Evolutionary conservation across 92 coral and sea anemone species (phyloP).

Genomic region (Siderastrea siderea): DNA sequence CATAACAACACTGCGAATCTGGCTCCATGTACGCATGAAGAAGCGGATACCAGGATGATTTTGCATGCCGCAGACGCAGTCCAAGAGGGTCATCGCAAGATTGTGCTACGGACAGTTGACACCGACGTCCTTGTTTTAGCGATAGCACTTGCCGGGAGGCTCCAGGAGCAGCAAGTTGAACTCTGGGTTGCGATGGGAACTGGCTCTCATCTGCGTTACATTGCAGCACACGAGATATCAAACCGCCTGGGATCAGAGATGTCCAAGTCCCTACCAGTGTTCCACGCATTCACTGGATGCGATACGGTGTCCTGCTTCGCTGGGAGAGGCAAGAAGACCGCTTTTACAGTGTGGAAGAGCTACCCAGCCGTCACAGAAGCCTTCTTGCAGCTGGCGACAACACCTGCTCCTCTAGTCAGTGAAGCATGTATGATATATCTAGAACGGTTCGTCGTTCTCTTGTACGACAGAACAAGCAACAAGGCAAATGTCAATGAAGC

Average conservation of each 20-base stretch:
- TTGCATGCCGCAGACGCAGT: background rate
- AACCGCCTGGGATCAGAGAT: constrained; percentile 36
- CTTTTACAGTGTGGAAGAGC: constrained; percentile 68
- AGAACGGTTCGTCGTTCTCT: too few relatives aligned
- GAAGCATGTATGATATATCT: constrained; percentile 52
- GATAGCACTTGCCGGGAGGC: background rate
- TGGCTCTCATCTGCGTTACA: too few relatives aligned
- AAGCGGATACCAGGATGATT: constrained; percentile 55
- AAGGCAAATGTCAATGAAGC: too few relatives aligned
- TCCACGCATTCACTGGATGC: constrained; percentile 79
- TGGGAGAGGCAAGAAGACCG: constrained; percentile 84
- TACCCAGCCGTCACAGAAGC: constrained; percentile 72
- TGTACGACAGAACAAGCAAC: too few relatives aligned
- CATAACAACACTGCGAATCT: background rate
- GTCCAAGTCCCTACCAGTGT: constrained; percentile 59
- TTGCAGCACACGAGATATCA: constrained; percentile 20
- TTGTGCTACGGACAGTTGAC: background rate
- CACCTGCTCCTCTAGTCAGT: constrained; percentile 57
- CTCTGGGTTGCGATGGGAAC: too few relatives aligned
- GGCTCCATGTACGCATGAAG: constrained; percentile 47
- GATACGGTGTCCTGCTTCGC: constrained; percentile 76
- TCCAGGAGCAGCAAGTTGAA: too few relatives aligned
- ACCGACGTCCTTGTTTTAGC: background rate
- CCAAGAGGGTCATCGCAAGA: background rate
- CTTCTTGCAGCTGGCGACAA: constrained; percentile 51